phyloP scores from a whole-genome alignment of 2,113 vertebrate genomes.

The Plestiodon gilberti region DNA sequence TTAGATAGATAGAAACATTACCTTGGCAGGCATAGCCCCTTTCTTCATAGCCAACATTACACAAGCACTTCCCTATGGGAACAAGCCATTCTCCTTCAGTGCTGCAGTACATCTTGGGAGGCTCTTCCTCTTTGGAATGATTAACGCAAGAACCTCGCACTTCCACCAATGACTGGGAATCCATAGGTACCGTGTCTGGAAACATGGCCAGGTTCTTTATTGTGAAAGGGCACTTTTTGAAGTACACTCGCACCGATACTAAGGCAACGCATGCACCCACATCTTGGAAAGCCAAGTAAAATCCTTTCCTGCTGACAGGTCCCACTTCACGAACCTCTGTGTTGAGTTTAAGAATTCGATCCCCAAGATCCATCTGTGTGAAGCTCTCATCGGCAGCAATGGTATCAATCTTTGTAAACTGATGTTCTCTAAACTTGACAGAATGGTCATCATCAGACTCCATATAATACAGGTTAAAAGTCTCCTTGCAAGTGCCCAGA shows the following conservation, averaged over 20 bases:
- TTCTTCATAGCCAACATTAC: constrained; percentile 93
- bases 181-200: constrained; percentile 95
- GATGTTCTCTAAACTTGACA: constrained; percentile 92
- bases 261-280: constrained; percentile 86
- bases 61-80: constrained; percentile 96
- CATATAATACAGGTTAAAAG: constrained; percentile 97
- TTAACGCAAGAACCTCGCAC: constrained; percentile 96
- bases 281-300: constrained; percentile 96
- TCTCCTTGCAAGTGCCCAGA: constrained; percentile 97
- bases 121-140: constrained; percentile 96
- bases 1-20: constrained; percentile 68
- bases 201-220: constrained; percentile 95
- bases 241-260: constrained; percentile 92
- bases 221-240: constrained; percentile 95
- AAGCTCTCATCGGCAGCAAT: constrained; percentile 98
- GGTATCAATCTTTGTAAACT: constrained; percentile 96
- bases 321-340: constrained; percentile 96
- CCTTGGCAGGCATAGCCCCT: constrained; percentile 92
- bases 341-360: constrained; percentile 97
- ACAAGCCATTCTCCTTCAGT: constrained; percentile 99
- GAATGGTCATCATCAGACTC: constrained; percentile 93
- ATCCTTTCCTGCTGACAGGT: constrained; percentile 91
- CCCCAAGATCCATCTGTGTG: constrained; percentile 97
- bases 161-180: constrained; percentile 97
- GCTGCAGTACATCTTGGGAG: constrained; percentile 98